Conservation (phyloP, 2,113 vertebrate genomes). For the Steatornis caripensis region DNA sequence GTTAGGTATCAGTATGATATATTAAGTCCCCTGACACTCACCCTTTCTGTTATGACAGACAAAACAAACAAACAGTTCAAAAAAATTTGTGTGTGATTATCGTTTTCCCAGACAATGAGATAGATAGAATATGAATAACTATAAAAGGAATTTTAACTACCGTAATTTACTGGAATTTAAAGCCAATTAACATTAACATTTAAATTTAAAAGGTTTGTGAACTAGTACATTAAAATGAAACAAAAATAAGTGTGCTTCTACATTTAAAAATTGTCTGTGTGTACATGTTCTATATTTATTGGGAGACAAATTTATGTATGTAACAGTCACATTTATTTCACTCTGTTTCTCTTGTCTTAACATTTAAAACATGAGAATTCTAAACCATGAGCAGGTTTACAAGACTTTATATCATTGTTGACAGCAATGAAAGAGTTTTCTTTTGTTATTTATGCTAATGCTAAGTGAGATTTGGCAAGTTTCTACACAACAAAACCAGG, state of each 20-base stretch:
- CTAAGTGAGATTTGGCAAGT: background rate
- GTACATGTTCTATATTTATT: background rate
- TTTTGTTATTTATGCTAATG: background rate
- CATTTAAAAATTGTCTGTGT: background rate
- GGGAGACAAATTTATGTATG: background rate
- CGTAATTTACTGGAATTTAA: background rate
- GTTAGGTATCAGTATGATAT: background rate
- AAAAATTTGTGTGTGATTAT: background rate
- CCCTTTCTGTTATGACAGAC: background rate
- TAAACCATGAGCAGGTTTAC: background rate
- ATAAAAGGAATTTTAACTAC: background rate
- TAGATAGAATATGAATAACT: background rate
- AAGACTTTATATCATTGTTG: background rate
- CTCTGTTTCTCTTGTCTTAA: background rate
- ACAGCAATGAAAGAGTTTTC: background rate
- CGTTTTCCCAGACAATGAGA: background rate
- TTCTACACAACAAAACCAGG: background rate
- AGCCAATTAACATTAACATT: background rate
- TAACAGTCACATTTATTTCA: background rate
- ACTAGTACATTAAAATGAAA: background rate
- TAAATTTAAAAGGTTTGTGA: background rate
- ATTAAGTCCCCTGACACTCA: background rate
- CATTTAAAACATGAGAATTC: background rate
- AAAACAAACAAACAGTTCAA: background rate
- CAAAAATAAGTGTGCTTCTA: background rate